Base-by-base conservation (phyloP, 2,797 vertebrate species). In the Eulemur coronatus region DNA sequence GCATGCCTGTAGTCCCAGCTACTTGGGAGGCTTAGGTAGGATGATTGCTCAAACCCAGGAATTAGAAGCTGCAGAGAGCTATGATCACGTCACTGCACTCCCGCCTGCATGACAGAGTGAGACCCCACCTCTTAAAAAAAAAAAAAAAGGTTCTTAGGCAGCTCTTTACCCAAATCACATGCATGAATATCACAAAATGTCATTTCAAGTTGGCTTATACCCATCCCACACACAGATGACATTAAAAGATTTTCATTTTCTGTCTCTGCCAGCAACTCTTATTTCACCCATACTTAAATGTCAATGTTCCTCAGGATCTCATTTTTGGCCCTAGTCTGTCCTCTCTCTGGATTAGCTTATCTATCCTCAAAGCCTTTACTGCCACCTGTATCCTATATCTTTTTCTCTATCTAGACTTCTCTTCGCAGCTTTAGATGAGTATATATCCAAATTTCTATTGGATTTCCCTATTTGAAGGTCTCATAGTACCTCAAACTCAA, bases 131-230 rank as follows among this genome's bases (percentile, higher is more conserved):
- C n/a, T n/a, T n/a, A 65, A 65, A 61, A 59, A 57, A 57, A 61
- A n/a, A 65, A 57, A 57, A 41, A 41, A 41, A n/a, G 4, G 63
- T 65, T n/a, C 30, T 65, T 8, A n/a, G 41, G 48, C 30, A 92
- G 80, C 70, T 26, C 41, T 93, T 95, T 82, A 92, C 59, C 73
- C 72, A 97, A 89, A 89, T 75, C 79, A 85, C 48, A 97, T 5
- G 38, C 79, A 94, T 94, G 91, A 97, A 72, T 87, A 96, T 84
- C 57, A 90, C 22, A 94, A 82, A 96, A 89, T 91, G 84, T 57
- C 91, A 96, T 61, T 73, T 84, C 50, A 22, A 91, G 79, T 79
- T 86, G 78, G 84, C 78, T 95, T 93, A 82, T 38, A 89, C 52
- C 65, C 93, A 91, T 65, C 92, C 95, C 82, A 85, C 76, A 88